These are phyloP conservation scores for Microplitis demolitor DNA, from an alignment of 1,140 invertebrate species.

Conservation along the genomic window DNA sequence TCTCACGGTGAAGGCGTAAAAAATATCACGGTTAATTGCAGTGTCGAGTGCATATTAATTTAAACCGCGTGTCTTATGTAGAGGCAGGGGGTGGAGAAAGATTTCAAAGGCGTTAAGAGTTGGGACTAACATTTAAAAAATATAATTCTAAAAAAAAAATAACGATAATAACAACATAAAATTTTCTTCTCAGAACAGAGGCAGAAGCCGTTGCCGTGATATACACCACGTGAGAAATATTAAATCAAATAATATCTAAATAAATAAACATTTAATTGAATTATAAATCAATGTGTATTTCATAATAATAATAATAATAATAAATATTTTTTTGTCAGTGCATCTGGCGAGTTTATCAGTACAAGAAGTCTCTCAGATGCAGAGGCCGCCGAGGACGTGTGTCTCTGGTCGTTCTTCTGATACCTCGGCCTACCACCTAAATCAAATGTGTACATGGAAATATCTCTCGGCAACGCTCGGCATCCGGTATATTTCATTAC, in stretches of 20 bases:
- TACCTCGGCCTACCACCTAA: conserved; percentile 17
- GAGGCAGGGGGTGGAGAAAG: conserved; percentile 8
- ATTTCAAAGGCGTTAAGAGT: background rate
- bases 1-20: conserved; percentile 35
- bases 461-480: conserved; percentile 12
- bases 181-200: too few species aligned
- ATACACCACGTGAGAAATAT: background rate
- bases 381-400: too few species aligned
- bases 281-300: too few species aligned
- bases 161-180: background rate
- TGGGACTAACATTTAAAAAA: background rate
- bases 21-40: conserved; percentile 46
- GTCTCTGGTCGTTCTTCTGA: background rate
- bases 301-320: too few species aligned
- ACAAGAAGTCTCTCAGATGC: too few species aligned
- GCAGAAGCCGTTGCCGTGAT: too few species aligned
- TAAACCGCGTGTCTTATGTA: conserved; percentile 28
- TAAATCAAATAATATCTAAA: background rate
- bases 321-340: too few species aligned
- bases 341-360: too few species aligned
- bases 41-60: conserved; percentile 43
- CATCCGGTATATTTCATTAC: conserved; percentile 39
- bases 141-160: background rate
- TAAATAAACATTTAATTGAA: too few species aligned
- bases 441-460: conserved; percentile 27